A percentile compares a stretch with the other conserved stretches of the same genome.
Evolutionary conservation across 2,888 invertebrate species (phyloP).

Genomic region (Philonicus albiceps): DNA sequence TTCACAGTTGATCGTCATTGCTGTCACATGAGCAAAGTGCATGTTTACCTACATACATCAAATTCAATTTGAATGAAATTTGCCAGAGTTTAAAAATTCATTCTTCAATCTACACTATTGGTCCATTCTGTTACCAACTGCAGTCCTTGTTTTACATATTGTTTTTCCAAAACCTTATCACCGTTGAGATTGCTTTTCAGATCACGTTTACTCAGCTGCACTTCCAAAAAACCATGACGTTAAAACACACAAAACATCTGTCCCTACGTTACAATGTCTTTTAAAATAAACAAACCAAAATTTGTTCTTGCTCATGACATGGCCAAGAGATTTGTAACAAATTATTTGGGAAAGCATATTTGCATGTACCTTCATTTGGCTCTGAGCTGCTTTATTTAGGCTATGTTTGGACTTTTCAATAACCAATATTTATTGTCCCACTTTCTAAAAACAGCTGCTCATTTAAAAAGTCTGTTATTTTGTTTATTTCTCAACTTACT

Average conservation of each 20-base stretch:
- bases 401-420: background rate
- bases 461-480: background rate
- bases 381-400: background rate
- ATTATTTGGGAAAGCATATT: background rate
- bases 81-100: background rate
- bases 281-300: background rate
- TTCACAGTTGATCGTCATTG: background rate
- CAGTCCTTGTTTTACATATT: background rate
- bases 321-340: background rate
- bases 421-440: background rate
- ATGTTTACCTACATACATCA: background rate
- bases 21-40: background rate
- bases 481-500: background rate
- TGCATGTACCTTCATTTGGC: background rate
- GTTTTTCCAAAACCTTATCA: background rate
- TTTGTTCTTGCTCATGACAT: background rate
- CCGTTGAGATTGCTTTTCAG: background rate
- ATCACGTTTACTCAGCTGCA: background rate
- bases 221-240: background rate
- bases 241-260: background rate
- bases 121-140: background rate
- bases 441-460: background rate
- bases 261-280: background rate
- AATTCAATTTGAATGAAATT: background rate
- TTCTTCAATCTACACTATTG: background rate